These are phyloP conservation scores for Muscicapa striata DNA, from an alignment of 2,797 vertebrate species.

Conservation along the genomic window DNA sequence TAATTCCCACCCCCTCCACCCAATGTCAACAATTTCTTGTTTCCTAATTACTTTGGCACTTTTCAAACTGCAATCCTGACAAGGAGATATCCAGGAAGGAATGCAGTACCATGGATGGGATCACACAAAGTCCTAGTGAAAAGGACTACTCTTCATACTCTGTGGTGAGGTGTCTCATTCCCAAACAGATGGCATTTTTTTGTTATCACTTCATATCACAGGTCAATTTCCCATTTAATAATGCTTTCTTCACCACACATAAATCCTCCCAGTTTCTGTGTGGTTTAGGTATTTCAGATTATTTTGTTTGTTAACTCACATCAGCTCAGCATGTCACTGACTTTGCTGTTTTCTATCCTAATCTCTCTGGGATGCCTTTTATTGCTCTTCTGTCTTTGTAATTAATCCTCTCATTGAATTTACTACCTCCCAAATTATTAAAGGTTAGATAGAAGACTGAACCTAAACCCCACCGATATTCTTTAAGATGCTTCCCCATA, in stretches of 20 bases:
- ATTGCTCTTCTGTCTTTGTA: background rate
- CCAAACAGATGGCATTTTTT: background rate
- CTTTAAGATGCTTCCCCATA: background rate
- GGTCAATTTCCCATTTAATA: background rate
- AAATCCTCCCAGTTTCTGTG: background rate
- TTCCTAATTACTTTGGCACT: constrained; percentile 10
- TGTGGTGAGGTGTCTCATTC: background rate
- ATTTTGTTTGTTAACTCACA: constrained; percentile 9
- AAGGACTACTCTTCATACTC: background rate
- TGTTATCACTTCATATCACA: background rate
- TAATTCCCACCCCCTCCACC: background rate
- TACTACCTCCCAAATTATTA: constrained; percentile 24
- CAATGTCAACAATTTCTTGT: background rate
- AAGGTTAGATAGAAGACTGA: constrained; percentile 18
- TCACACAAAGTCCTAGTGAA: background rate
- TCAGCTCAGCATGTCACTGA: background rate
- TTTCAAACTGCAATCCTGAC: background rate
- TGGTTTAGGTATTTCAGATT: background rate
- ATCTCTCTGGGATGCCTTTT: background rate
- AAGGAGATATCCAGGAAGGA: background rate
- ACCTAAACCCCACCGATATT: background rate
- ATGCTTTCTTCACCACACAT: background rate
- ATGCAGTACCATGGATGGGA: background rate
- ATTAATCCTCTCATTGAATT: constrained; percentile 24
- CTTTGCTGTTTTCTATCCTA: background rate